Evolutionary conservation across 2,797 vertebrate species (phyloP).

Genomic region (Falco berigora): DNA sequence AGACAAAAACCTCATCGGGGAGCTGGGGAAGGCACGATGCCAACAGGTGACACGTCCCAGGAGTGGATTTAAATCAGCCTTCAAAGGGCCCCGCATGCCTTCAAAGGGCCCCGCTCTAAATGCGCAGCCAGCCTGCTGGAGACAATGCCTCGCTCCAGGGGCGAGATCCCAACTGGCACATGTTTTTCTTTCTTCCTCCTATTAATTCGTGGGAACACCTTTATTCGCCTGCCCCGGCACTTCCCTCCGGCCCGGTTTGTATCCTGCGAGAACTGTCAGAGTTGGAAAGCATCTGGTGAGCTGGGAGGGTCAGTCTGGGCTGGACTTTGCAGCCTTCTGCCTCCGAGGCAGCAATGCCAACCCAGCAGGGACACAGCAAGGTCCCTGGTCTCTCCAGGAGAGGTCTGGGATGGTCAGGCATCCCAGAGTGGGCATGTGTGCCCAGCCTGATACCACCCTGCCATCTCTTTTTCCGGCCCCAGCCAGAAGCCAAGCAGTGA

Average conservation of each 20-base stretch:
- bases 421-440: background rate
- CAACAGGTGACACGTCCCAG: constrained; percentile 1
- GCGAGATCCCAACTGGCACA: background rate
- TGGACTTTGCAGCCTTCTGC: background rate
- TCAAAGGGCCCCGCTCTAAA: background rate
- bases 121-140: fast-evolving
- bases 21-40: background rate
- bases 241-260: background rate
- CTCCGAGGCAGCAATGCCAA: background rate
- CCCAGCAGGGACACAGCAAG: background rate
- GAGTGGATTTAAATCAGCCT: background rate
- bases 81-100: background rate
- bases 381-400: fast-evolving
- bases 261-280: background rate
- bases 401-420: background rate
- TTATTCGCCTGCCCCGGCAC: background rate
- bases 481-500: background rate
- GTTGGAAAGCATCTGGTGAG: background rate
- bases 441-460: background rate
- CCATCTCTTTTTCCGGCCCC: background rate
- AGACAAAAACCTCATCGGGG: background rate
- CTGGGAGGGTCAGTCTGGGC: background rate
- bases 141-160: background rate
- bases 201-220: constrained; percentile 21
- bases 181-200: constrained; percentile 21